Percentiles rank a stretch among this genome's conserved stretches.
These are phyloP conservation scores for Coptodon rendalli DNA, from an alignment of 2,113 vertebrate species.

Conservation along the genomic window DNA sequence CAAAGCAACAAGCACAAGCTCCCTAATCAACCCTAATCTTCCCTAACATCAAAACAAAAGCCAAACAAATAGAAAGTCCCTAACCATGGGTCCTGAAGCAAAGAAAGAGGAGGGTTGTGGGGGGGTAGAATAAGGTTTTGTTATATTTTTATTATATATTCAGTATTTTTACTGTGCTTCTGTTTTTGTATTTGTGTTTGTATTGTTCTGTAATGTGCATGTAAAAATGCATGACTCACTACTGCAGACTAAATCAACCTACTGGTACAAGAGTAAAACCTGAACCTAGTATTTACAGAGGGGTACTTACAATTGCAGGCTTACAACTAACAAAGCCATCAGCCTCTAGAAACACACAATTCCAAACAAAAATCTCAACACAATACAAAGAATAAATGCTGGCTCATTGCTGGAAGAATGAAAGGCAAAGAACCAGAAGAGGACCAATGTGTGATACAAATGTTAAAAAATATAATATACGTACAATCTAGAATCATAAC, in stretches of 20 bases:
- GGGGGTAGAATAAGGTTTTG: not conserved
- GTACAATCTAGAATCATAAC: not conserved
- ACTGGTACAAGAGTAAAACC: not conserved
- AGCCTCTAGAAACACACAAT: not conserved
- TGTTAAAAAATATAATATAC: not conserved
- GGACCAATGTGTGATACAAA: not conserved
- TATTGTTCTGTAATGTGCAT: not conserved
- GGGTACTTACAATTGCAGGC: not conserved
- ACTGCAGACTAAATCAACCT: not conserved
- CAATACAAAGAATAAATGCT: not conserved
- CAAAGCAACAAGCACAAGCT: not conserved
- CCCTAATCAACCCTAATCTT: not conserved
- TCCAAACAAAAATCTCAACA: not conserved
- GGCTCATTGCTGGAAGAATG: not conserved
- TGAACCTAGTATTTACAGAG: not conserved
- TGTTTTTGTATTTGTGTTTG: not conserved
- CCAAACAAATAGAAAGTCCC: not conserved
- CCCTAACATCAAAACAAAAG: not conserved
- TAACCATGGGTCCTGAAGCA: not conserved
- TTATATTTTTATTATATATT: not conserved
- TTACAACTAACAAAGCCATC: not conserved
- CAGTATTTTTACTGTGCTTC: not conserved
- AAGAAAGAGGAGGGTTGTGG: not conserved
- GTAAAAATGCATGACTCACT: not conserved
- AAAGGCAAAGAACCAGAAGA: not conserved